Evolutionary conservation across 92 coral and sea anemone genomes (phyloP).

Genomic region (Umimayanthus kanabou): DNA sequence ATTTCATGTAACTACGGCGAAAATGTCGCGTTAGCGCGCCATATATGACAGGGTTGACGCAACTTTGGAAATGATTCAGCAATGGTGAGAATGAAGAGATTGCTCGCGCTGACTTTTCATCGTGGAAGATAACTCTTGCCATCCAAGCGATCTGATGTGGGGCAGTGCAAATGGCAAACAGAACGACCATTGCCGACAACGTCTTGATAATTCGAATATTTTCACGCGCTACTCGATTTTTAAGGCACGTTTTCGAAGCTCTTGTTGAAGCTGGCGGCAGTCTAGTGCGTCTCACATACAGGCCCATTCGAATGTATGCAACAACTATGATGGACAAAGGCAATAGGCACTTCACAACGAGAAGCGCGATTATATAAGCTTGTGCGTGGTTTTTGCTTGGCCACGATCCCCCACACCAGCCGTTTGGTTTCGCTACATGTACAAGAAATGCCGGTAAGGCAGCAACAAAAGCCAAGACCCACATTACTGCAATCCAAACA

Average conservation of each 20-base stretch:
- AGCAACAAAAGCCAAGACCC: conserved; percentile 16
- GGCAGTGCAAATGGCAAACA: conserved; percentile 31
- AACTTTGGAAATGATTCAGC: conserved; percentile 28
- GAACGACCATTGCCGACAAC: conserved; percentile 16
- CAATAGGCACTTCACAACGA: conserved; percentile 33
- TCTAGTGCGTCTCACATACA: conserved; percentile 21
- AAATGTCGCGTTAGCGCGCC: conserved; percentile 35
- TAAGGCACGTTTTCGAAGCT: not conserved
- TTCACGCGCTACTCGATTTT: not conserved
- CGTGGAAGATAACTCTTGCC: conserved; percentile 3
- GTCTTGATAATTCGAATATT: conserved; percentile 23
- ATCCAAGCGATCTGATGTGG: conserved; percentile 42
- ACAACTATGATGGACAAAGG: conserved; percentile 18
- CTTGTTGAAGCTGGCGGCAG: not conserved
- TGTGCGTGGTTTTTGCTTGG: not conserved
- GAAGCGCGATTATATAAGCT: conserved; percentile 24
- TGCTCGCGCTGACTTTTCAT: not conserved
- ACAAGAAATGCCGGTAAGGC: conserved; percentile 29
- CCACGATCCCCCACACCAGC: conserved; percentile 14
- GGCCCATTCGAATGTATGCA: conserved; percentile 29
- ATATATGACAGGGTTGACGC: conserved; percentile 35
- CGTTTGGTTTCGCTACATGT: not conserved
- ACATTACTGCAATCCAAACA: conserved; percentile 18
- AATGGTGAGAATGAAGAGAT: conserved; percentile 13
- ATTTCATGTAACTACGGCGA: conserved; percentile 31